These are phyloP conservation scores for Incurvaria masculella DNA, from an alignment of 2,888 invertebrate genomes.

Conservation along the genomic window DNA sequence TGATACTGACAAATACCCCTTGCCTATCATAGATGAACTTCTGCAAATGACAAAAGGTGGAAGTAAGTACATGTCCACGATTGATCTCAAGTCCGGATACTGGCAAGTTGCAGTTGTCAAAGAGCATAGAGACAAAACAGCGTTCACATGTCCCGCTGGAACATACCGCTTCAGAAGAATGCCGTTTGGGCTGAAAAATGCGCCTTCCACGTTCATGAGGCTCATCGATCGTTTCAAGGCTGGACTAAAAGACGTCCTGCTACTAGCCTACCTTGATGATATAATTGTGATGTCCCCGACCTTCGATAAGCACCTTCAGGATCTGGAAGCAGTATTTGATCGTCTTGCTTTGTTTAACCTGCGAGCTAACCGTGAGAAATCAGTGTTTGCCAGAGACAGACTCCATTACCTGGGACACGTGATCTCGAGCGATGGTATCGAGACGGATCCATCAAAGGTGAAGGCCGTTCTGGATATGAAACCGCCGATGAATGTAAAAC, in stretches of 20 bases:
- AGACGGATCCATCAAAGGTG: slow-evolving; percentile 2
- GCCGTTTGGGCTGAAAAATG: slow-evolving; percentile 22
- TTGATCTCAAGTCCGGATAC: no score
- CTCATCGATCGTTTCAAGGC: slow-evolving; percentile 19
- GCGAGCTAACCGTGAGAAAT: slow-evolving; percentile 11
- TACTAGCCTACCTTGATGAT: slow-evolving; percentile 22
- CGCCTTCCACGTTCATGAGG: slow-evolving; percentile 11
- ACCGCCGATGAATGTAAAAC: slow-evolving; percentile 3
- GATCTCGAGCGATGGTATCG: slow-evolving; percentile 5
- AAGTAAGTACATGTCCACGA: slow-evolving; percentile 20
- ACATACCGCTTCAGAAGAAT: slow-evolving; percentile 19
- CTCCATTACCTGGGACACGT: slow-evolving; percentile 9
- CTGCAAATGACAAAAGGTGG: slow-evolving; percentile 19
- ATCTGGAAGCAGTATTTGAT: slow-evolving; percentile 20
- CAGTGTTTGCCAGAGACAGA: slow-evolving; percentile 2
- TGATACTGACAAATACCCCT: slow-evolving; percentile 16
- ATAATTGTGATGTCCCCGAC: slow-evolving; percentile 19
- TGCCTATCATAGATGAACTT: slow-evolving; percentile 25
- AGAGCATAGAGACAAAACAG: slow-evolving; percentile 19
- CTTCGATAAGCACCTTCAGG: slow-evolving; percentile 19
- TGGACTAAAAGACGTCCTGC: slow-evolving; percentile 10
- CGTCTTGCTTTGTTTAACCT: slow-evolving; percentile 10
- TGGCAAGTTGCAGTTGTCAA: slow-evolving; percentile 21
- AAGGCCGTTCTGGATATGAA: slow-evolving; percentile 4
- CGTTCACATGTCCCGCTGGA: slow-evolving; percentile 20